phyloP scores from a whole-genome alignment of 2,888 invertebrate species.

The Agriopis leucophaearia region DNA sequence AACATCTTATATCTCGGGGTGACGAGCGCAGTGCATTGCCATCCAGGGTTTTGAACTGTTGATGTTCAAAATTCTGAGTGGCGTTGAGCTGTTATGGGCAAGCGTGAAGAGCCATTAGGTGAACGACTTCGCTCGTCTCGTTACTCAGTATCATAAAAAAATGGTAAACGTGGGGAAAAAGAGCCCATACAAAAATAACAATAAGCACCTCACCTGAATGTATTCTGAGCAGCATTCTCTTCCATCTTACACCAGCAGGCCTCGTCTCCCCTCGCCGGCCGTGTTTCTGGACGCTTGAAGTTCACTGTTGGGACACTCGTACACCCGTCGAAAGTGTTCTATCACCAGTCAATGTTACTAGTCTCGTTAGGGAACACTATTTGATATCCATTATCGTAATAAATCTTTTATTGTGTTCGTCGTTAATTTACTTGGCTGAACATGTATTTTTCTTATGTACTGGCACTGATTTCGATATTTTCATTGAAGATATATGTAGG shows the following conservation, averaged over 20 bases:
- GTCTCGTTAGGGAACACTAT: conserved; percentile 42
- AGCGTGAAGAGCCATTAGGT: too few relatives aligned
- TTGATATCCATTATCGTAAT: conserved; percentile 60
- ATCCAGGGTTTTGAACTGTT: too few relatives aligned
- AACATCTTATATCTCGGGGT: too few relatives aligned
- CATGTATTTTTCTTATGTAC: not conserved
- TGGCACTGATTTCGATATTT: conserved; percentile 19
- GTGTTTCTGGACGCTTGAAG: conserved; percentile 22
- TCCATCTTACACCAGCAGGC: conserved; percentile 78
- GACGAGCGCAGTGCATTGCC: too few relatives aligned
- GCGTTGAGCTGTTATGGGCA: too few relatives aligned
- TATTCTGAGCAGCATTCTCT: conserved; percentile 75
- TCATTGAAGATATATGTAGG: not conserved
- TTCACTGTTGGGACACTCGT: conserved; percentile 20
- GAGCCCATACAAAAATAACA: too few relatives aligned
- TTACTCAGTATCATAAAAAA: too few relatives aligned
- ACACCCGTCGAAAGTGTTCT: conserved; percentile 15
- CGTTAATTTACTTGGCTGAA: conserved; percentile 5
- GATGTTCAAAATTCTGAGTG: too few relatives aligned
- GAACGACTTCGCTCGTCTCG: too few relatives aligned
- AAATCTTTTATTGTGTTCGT: conserved; percentile 7
- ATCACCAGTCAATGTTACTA: conserved; percentile 18
- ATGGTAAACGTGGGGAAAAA: too few relatives aligned
- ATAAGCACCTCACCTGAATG: conserved; percentile 72
- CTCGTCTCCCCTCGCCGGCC: conserved; percentile 46